These are phyloP conservation scores for Trypoxylus dichotomus DNA, from an alignment of 1,140 invertebrate genomes.

Conservation along the genomic window DNA sequence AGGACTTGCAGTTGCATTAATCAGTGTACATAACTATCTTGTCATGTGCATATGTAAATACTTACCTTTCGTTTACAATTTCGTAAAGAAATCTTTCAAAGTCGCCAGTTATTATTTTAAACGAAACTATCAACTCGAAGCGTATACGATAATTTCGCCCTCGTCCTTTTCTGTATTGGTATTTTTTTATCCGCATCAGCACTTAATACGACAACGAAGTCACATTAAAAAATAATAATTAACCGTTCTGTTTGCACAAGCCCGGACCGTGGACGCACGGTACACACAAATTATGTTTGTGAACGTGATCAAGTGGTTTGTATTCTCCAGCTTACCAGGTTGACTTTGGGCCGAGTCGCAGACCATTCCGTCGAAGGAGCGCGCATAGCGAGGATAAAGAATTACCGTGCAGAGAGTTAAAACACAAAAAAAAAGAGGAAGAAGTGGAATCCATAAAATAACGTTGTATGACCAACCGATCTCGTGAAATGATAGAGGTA, in stretches of 20 bases:
- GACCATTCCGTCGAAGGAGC: neutral
- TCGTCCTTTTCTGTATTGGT: neutral
- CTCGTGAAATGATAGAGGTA: neutral
- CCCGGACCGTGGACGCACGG: neutral
- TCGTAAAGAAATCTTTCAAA: neutral
- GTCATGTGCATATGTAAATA: neutral
- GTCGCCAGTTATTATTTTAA: neutral
- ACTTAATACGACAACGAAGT: neutral
- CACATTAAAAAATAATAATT: constrained; percentile 25
- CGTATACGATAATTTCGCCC: neutral
- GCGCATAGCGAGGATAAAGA: neutral
- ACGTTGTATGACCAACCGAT: too few species aligned
- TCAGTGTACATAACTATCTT: neutral
- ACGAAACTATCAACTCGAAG: neutral
- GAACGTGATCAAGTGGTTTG: constrained; percentile 24
- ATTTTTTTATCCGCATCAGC: neutral
- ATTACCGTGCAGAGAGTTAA: neutral
- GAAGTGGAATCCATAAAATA: neutral
- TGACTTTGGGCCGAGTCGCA: neutral
- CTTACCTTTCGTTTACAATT: neutral
- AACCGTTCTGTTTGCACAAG: constrained; percentile 5
- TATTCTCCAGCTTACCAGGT: constrained; percentile 1
- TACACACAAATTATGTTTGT: constrained; percentile 21
- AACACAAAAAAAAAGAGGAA: neutral
- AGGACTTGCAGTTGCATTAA: neutral